phyloP scores from a whole-genome alignment of 2,888 invertebrate species.

The Hymenopus coronatus region DNA sequence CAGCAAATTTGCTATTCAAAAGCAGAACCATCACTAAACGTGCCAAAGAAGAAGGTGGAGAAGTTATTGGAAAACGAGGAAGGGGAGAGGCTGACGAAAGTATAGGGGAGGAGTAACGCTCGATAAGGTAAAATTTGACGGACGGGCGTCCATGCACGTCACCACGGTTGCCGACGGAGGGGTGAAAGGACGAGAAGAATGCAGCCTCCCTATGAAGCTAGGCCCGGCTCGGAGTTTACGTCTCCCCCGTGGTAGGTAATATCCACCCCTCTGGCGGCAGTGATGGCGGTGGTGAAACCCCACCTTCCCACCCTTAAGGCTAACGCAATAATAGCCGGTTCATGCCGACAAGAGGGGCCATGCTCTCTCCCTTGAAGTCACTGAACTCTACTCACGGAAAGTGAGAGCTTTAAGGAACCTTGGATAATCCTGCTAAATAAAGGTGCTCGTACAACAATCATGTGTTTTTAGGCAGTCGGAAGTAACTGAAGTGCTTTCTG shows the following conservation, averaged over 20 bases:
- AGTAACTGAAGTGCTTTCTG: too few relatives aligned
- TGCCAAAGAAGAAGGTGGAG: neutral
- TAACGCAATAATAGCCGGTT: slow-evolving; percentile 17
- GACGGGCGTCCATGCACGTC: neutral
- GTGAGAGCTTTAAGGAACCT: neutral
- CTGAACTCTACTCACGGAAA: neutral
- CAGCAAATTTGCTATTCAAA: neutral
- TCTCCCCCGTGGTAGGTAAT: slow-evolving; percentile 1
- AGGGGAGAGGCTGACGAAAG: neutral
- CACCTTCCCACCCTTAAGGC: neutral
- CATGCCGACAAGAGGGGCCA: neutral
- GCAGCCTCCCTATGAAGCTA: neutral
- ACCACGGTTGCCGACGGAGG: neutral
- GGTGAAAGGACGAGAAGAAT: neutral
- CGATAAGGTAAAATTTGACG: neutral
- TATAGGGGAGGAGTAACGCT: neutral
- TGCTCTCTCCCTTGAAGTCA: neutral
- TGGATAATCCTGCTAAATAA: too few relatives aligned
- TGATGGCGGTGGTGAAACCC: neutral
- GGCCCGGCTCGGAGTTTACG: neutral
- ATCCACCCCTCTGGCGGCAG: neutral
- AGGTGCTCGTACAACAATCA: too few relatives aligned
- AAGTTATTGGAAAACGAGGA: neutral
- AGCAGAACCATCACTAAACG: neutral
- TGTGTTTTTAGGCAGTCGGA: too few relatives aligned